Conservation (phyloP, 2,113 vertebrate species). For the rat (Rattus norvegicus) region DNA sequence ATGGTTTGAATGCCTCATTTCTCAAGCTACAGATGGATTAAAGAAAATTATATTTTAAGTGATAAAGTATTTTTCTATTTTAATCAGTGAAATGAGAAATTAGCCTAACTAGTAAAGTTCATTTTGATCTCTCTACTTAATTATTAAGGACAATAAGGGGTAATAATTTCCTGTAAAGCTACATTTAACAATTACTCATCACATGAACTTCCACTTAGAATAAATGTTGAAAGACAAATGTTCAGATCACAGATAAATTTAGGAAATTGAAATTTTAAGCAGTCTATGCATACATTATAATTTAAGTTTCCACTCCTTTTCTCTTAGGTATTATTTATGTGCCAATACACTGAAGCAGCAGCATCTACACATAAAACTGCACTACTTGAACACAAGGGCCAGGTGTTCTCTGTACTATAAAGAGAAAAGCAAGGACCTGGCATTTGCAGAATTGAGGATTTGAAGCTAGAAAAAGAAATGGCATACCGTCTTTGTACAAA, state of each 20-base stretch:
- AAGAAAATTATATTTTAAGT: slow-evolving; percentile 28
- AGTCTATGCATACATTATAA: background rate
- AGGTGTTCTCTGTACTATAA: background rate
- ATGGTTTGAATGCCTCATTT: background rate
- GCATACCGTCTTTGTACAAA: background rate
- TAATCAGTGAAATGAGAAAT: background rate
- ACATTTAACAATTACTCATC: background rate
- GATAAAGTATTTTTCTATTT: background rate
- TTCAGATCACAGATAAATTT: background rate
- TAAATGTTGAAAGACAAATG: slow-evolving; percentile 15
- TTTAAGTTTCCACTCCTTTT: slow-evolving; percentile 17
- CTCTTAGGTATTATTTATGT: background rate
- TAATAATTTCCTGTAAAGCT: background rate
- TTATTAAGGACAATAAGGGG: background rate
- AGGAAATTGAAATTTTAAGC: slow-evolving; percentile 25
- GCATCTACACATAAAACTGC: background rate
- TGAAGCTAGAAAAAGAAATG: background rate
- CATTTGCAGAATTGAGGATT: background rate
- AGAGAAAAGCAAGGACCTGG: background rate
- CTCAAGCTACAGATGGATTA: background rate
- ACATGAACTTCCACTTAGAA: background rate
- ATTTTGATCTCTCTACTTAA: background rate
- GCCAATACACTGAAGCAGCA: background rate
- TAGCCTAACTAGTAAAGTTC: background rate
- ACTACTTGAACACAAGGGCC: background rate